phyloP scores from a whole-genome alignment of 2,797 vertebrate species.

The Chloroceryle amazona region DNA sequence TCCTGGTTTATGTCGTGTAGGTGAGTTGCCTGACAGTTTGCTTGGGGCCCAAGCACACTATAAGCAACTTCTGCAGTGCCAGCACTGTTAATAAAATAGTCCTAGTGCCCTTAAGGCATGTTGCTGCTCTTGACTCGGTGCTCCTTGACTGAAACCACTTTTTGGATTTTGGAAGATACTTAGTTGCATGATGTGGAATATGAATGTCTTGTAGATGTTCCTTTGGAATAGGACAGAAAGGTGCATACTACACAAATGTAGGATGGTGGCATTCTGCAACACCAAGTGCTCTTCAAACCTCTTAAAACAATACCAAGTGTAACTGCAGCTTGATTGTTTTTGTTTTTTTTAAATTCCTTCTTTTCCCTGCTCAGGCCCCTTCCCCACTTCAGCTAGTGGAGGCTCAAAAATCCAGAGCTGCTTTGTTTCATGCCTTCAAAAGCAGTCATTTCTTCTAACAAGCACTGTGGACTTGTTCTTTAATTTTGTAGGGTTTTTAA shows the following conservation, averaged over 20 bases:
- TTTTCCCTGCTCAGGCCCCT: not conserved
- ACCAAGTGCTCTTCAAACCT: not conserved
- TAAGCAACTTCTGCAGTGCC: not conserved
- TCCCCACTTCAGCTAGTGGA: not conserved
- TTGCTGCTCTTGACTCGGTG: not conserved
- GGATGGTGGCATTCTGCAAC: not conserved
- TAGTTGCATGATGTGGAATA: not conserved
- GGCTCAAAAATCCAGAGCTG: not conserved
- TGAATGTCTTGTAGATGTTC: not conserved
- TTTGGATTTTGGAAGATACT: not conserved
- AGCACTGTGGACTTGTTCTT: not conserved
- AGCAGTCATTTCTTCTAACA: not conserved
- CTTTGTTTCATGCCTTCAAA: not conserved
- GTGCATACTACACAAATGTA: not conserved
- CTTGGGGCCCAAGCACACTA: rapidly evolving
- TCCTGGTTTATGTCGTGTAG: not conserved
- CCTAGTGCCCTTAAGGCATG: not conserved
- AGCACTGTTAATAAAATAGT: not conserved
- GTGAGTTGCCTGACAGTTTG: not conserved
- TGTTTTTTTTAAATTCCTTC: not conserved
- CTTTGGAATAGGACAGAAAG: not conserved
- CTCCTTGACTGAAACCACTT: not conserved
- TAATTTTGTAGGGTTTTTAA: not conserved
- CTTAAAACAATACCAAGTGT: not conserved
- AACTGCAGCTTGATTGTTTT: not conserved